Conservation (phyloP, 2,888 invertebrate genomes). For the Cephus spinipes region DNA sequence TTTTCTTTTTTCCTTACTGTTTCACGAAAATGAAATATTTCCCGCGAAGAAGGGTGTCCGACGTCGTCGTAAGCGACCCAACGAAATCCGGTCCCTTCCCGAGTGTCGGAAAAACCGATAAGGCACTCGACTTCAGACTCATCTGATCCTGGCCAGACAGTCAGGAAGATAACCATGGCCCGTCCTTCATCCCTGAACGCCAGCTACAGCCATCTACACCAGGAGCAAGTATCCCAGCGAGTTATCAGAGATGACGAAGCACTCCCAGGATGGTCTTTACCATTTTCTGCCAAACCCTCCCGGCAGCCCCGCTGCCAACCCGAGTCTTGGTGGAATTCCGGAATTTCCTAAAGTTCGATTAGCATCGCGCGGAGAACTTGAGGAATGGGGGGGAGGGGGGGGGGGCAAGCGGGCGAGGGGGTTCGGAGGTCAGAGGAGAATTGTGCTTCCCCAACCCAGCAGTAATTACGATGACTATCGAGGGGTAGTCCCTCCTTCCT, state of each 20-base stretch:
- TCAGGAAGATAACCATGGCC: slow-evolving; percentile 27
- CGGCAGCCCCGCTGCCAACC: neutral
- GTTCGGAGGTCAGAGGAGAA: neutral
- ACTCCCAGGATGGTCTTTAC: slow-evolving; percentile 60
- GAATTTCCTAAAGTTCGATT: neutral
- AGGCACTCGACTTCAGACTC: neutral
- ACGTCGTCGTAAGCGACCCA: neutral
- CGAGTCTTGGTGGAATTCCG: neutral
- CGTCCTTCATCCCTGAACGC: neutral
- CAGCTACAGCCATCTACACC: neutral
- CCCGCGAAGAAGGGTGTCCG: neutral
- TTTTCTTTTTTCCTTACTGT: neutral
- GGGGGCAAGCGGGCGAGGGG: neutral
- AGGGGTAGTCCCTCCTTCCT: neutral
- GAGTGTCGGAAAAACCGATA: neutral
- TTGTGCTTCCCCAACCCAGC: neutral
- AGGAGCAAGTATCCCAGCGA: slow-evolving; percentile 39
- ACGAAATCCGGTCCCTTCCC: neutral
- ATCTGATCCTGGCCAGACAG: slow-evolving; percentile 26
- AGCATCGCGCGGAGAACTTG: neutral
- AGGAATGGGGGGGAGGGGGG: neutral
- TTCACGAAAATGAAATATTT: neutral
- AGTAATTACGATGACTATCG: neutral
- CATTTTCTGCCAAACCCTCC: slow-evolving; percentile 37
- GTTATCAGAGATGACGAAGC: slow-evolving; percentile 63